phyloP scores from a whole-genome alignment of 2,797 vertebrate genomes.

The Chanos chanos region DNA sequence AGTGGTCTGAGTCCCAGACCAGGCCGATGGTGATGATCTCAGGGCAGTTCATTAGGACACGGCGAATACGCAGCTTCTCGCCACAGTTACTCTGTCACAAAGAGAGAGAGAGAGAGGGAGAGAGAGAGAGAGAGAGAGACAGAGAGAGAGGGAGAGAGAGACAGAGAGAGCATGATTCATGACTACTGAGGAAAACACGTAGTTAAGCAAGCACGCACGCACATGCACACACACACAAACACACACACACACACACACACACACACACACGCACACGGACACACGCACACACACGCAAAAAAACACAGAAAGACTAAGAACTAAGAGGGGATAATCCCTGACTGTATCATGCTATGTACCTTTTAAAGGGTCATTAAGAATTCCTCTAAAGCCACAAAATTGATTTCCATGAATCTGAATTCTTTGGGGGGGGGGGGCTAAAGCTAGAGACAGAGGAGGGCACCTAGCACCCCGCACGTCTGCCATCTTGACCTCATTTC shows the following conservation, averaged over 20 bases:
- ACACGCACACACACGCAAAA: no score
- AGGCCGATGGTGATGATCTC: conserved; percentile 96
- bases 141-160: not conserved
- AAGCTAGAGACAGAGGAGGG: no score
- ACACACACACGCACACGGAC: not conserved
- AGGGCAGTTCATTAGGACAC: conserved; percentile 92
- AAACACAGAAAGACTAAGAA: not conserved
- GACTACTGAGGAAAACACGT: not conserved
- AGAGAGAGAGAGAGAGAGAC: not conserved
- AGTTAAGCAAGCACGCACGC: no score
- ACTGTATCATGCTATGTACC: no score
- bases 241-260: not conserved
- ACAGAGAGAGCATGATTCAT: not conserved
- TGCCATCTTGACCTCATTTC: conserved; percentile 6
- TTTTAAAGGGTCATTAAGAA: no score
- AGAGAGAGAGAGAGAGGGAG: not conserved
- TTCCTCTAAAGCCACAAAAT: no score
- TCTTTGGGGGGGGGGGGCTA: no score
- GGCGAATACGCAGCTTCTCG: conserved; percentile 87
- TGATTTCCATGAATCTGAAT: no score
- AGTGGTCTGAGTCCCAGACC: conserved; percentile 96
- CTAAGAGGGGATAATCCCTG: no score
- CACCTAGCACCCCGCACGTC: not conserved
- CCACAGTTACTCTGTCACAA: conserved; percentile 86
- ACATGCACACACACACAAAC: not conserved